Base-by-base conservation (phyloP, 1,140 invertebrate genomes). In the Ruditapes philippinarum region DNA sequence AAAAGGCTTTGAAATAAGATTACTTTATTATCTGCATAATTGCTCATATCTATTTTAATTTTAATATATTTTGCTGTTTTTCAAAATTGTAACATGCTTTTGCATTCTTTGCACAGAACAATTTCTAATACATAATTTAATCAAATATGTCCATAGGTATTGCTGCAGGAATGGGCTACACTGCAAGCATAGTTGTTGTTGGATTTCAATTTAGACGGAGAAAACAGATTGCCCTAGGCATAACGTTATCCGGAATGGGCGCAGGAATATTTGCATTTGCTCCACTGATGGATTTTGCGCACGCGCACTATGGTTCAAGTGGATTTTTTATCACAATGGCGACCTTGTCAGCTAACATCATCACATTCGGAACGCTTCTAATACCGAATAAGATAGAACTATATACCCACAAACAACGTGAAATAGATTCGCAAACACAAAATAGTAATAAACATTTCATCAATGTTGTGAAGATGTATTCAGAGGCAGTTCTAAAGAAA, bases 261-360 rank as follows among this genome's bases (percentile, higher is more conserved):
- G 49, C 70, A 1, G 88, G 88, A 31, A 36, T 89, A 9, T 70
- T 83, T 68, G 36, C 57, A 7, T 60, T 79, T 57, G 73, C 88
- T 12, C 80, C 82, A 28, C 14, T 84, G 12, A 79, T 89, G 45
- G 31, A 85, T 19, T n/a, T 79, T 11, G 57, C 68, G 0, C 42
- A 51, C n/a, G 73, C 68, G 28, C 28, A 79, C 22, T 89, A 89
- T 42, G 88, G 88, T 4, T 33, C 31, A 38, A 28, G 4, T 5
- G 88, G 88, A 19, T 78, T 89, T 33, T 89, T 89, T 45, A 84
- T 89, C 0, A 78, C 54, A 7, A 42, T 84, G 45, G 81, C 81
- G 22, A 82, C 36, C 5, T 79, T 89, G 28, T n/a, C 68, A 25
- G 51, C 65, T 22, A 76, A 89, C 45, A 60, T 84, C 31, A 31